Evolutionary conservation across 1,140 invertebrate genomes (phyloP).

Genomic region (Aphelinus certus): DNA sequence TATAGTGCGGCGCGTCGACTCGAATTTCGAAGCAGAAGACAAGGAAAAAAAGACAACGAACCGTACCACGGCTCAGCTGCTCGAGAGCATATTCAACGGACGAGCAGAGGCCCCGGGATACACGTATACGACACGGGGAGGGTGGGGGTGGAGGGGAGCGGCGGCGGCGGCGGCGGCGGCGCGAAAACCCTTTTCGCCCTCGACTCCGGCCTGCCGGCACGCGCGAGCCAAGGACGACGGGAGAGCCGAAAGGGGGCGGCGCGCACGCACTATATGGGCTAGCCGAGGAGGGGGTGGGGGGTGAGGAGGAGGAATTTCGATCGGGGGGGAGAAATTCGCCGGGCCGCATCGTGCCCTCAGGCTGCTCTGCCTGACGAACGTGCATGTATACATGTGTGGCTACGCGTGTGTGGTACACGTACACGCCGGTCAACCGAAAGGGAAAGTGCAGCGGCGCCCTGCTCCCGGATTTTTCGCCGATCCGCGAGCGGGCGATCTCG

Average conservation of each 20-base stretch:
- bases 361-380: background rate
- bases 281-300: background rate
- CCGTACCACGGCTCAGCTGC: too few species aligned
- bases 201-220: background rate
- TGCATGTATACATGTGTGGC: too few species aligned
- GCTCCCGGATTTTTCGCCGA: too few species aligned
- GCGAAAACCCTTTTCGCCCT: constrained; percentile 21
- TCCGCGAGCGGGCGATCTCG: constrained; percentile 9
- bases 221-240: background rate
- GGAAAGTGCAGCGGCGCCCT: constrained; percentile 25
- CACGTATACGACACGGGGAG: too few species aligned
- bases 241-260: too few species aligned
- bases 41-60: too few species aligned
- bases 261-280: background rate
- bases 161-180: background rate
- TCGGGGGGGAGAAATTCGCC: constrained; percentile 25
- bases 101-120: too few species aligned
- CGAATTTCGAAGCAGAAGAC: too few species aligned
- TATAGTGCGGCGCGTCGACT: too few species aligned
- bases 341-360: background rate
- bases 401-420: too few species aligned
- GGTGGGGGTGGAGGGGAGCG: too few species aligned
- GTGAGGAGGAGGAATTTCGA: constrained; percentile 14
- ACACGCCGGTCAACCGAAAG: constrained; percentile 28
- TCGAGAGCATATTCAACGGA: too few species aligned